Evolutionary conservation across 2,113 vertebrate genomes (phyloP).

Genomic region (Eudorcas thomsonii): DNA sequence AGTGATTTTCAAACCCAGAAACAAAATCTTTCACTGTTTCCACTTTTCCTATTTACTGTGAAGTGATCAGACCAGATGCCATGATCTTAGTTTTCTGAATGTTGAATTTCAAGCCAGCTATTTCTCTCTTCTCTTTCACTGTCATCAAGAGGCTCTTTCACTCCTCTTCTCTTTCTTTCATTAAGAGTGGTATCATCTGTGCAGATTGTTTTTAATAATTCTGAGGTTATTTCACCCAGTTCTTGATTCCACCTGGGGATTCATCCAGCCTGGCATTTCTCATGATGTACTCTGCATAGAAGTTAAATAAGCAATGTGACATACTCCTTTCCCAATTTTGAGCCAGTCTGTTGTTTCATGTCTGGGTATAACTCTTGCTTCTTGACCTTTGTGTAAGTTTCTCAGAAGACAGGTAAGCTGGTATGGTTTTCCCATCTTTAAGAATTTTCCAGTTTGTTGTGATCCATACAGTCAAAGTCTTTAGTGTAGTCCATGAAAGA

Average conservation of each 20-base stretch:
- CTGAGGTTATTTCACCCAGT: background rate
- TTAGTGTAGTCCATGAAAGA: background rate
- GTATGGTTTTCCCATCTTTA: background rate
- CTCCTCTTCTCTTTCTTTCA: background rate
- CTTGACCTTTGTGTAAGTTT: background rate
- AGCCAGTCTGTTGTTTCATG: background rate
- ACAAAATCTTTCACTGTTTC: background rate
- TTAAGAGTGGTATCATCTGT: background rate
- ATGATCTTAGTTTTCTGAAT: background rate
- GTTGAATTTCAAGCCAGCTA: background rate
- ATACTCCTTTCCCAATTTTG: background rate
- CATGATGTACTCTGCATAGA: background rate
- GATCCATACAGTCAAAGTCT: background rate
- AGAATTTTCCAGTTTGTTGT: background rate
- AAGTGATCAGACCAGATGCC: background rate
- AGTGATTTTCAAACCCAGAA: background rate
- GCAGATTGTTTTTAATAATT: background rate
- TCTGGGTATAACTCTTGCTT: background rate
- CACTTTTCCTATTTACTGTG: background rate
- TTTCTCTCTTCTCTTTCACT: background rate
- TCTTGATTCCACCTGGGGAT: background rate
- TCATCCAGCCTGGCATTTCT: background rate
- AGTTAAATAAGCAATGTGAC: background rate
- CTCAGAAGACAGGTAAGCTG: background rate
- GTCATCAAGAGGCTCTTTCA: background rate